phyloP scores from a whole-genome alignment of 1,140 invertebrate species.

The Cyrtorhinus lividipennis region DNA sequence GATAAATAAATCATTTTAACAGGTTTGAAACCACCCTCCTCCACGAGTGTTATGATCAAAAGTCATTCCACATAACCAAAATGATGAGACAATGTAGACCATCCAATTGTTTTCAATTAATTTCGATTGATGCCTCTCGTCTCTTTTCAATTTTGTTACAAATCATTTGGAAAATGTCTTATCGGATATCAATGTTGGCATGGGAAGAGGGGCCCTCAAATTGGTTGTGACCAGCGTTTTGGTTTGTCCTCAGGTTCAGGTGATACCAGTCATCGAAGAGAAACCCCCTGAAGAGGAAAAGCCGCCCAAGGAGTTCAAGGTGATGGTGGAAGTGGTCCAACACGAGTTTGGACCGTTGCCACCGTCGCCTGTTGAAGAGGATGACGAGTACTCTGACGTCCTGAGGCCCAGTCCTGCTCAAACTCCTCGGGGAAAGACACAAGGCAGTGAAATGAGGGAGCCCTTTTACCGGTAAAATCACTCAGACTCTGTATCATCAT shows the following conservation, averaged over 20 bases:
- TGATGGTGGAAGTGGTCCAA: slow-evolving; percentile 29
- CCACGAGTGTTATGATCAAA: too few species aligned
- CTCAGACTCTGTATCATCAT: background rate
- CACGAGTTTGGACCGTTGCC: slow-evolving; percentile 62
- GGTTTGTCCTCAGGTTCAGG: slow-evolving; percentile 16
- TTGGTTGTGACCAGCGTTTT: background rate
- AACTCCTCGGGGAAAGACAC: slow-evolving; percentile 28
- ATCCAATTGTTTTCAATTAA: too few species aligned
- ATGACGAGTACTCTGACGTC: slow-evolving; percentile 55
- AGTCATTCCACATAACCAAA: too few species aligned
- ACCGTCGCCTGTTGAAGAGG: slow-evolving; percentile 58
- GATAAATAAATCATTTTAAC: too few species aligned
- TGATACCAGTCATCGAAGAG: slow-evolving; percentile 22
- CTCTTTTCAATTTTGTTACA: too few species aligned
- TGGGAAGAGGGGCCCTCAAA: too few species aligned
- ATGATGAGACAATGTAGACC: too few species aligned
- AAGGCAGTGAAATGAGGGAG: slow-evolving; percentile 33
- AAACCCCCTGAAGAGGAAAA: slow-evolving; percentile 19
- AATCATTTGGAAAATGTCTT: too few species aligned
- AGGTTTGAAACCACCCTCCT: too few species aligned
- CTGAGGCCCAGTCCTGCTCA: slow-evolving; percentile 33
- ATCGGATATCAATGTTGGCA: too few species aligned
- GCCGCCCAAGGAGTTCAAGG: slow-evolving; percentile 26
- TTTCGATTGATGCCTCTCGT: too few species aligned
- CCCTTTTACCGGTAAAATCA: slow-evolving; percentile 25